phyloP scores from a whole-genome alignment of 2,113 vertebrate genomes.

The Erinaceus europaeus region DNA sequence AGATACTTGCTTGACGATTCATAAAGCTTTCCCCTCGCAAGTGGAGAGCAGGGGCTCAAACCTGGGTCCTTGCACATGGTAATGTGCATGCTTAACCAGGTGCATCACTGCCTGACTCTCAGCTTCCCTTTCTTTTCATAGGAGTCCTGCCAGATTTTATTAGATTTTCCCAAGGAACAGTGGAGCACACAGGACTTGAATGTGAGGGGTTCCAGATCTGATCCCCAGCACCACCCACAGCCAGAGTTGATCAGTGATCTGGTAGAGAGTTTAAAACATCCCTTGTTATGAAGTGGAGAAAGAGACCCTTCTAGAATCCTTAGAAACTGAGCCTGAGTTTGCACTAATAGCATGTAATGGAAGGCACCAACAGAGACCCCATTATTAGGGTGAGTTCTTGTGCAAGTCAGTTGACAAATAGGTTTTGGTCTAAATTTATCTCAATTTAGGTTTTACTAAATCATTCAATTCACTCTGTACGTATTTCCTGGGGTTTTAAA shows the following conservation, averaged over 20 bases:
- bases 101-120: neutral
- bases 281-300: neutral
- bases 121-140: constrained; percentile 1
- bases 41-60: too few relatives aligned
- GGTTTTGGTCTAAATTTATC: neutral
- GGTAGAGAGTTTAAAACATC: too few relatives aligned
- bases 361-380: neutral
- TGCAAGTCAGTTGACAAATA: neutral
- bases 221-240: too few relatives aligned
- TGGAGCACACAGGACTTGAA: neutral
- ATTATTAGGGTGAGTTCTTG: neutral
- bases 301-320: neutral
- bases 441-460: neutral
- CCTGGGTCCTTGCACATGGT: too few relatives aligned
- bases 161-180: neutral
- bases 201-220: too few relatives aligned
- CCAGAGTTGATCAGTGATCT: too few relatives aligned
- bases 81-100: too few relatives aligned
- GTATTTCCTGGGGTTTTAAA: neutral
- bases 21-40: too few relatives aligned
- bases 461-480: neutral
- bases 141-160: neutral
- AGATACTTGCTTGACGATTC: too few relatives aligned
- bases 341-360: neutral
- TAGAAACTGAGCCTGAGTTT: neutral